Evolutionary conservation across 2,888 invertebrate genomes (phyloP).

Genomic region (Allacma fusca): DNA sequence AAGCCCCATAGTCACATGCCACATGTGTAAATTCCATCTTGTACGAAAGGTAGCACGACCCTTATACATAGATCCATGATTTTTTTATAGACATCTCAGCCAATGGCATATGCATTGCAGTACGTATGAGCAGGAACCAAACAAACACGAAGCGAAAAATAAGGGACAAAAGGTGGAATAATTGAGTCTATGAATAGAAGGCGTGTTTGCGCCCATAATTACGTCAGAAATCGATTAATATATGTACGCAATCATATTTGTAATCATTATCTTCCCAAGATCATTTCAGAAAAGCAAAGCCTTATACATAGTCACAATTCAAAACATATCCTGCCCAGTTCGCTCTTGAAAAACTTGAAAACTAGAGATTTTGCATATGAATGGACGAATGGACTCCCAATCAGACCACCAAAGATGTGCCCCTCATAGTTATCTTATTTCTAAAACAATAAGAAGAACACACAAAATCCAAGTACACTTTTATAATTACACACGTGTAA

Average conservation of each 20-base stretch:
- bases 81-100: no score
- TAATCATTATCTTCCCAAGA: slow-evolving; percentile 1
- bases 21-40: neutral
- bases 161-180: slow-evolving; percentile 35
- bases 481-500: no score
- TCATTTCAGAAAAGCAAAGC: slow-evolving; percentile 25
- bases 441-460: no score
- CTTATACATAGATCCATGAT: no score
- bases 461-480: no score
- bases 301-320: no score
- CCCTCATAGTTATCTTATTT: no score
- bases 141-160: neutral
- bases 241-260: slow-evolving; percentile 44
- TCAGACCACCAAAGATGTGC: slow-evolving; percentile 54
- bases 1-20: neutral
- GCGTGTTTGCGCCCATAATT: slow-evolving; percentile 61
- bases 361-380: slow-evolving; percentile 61
- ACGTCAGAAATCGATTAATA: slow-evolving; percentile 61
- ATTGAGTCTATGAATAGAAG: slow-evolving; percentile 57
- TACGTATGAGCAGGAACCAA: no score
- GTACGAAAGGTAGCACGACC: no score
- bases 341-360: neutral
- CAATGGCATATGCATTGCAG: no score
- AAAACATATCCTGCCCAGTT: no score
- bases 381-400: no score